A percentile compares a stretch with the other conserved stretches of the same genome.
These are phyloP conservation scores for Drymonia ruficornis DNA, from an alignment of 2,888 invertebrate genomes.

Conservation along the genomic window DNA sequence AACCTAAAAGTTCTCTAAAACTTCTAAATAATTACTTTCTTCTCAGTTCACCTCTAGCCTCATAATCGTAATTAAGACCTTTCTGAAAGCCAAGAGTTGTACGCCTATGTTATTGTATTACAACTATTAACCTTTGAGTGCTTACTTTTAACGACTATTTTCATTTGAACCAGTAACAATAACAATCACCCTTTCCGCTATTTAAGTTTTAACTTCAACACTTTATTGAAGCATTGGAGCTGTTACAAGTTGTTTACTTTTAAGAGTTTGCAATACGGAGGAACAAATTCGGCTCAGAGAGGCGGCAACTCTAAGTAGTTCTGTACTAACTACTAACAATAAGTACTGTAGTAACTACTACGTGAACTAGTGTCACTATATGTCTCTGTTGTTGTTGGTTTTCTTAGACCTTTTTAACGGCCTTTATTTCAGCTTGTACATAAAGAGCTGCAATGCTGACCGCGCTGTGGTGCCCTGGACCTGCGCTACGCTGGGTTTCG, in stretches of 20 bases:
- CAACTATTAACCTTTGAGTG: neutral
- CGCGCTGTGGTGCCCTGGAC: too few relatives aligned
- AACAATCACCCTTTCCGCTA: slow-evolving; percentile 5
- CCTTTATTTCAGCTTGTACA: too few relatives aligned
- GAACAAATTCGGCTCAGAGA: slow-evolving; percentile 13
- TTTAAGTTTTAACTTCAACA: slow-evolving; percentile 12
- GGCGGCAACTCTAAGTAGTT: slow-evolving; percentile 2
- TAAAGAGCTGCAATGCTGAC: too few relatives aligned
- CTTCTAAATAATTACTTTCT: neutral
- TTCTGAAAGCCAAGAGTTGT: slow-evolving; percentile 1
- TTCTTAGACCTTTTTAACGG: too few relatives aligned
- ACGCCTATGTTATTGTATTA: neutral
- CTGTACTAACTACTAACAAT: neutral
- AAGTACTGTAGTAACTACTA: too few relatives aligned
- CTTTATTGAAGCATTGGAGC: slow-evolving; percentile 11
- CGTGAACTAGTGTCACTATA: too few relatives aligned
- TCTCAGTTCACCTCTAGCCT: neutral
- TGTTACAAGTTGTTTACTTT: slow-evolving; percentile 14
- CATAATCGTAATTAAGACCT: slow-evolving; percentile 2
- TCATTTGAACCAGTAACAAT: slow-evolving; percentile 6
- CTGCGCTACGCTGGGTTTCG: too few relatives aligned
- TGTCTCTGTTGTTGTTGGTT: too few relatives aligned
- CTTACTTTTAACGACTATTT: neutral
- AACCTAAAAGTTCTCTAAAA: neutral
- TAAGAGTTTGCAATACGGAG: slow-evolving; percentile 11